Evolutionary conservation across 2,797 vertebrate species (phyloP).

Genomic region (Urosaurus nigricauda): DNA sequence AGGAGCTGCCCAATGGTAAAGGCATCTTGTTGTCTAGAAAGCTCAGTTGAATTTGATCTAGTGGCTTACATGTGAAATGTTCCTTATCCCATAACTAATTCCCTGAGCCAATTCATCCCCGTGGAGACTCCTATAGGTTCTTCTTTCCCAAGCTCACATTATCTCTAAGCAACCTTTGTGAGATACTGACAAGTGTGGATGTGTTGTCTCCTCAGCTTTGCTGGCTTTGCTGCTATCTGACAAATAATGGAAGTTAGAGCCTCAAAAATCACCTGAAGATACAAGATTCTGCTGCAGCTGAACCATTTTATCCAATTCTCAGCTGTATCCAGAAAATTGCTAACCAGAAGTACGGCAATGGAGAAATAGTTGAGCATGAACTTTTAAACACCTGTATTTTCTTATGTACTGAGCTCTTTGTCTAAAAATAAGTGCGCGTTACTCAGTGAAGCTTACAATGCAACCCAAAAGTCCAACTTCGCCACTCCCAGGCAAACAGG

Average conservation of each 20-base stretch:
- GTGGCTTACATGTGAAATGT: conserved; percentile 4
- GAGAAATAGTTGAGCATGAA: fast-evolving
- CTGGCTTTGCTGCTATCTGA: conserved; percentile 17
- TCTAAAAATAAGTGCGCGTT: conserved; percentile 23
- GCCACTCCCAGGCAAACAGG: neutral
- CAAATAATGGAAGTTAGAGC: conserved; percentile 8
- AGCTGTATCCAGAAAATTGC: neutral
- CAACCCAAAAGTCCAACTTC: neutral
- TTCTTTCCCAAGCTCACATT: conserved; percentile 22
- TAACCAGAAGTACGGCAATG: neutral
- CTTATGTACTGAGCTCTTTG: neutral
- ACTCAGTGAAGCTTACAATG: neutral
- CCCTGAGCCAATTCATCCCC: neutral
- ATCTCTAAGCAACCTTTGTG: conserved; percentile 25
- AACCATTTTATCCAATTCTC: neutral
- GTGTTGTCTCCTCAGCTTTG: conserved; percentile 19
- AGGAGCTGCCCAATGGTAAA: neutral
- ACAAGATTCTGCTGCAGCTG: neutral
- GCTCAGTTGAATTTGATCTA: conserved; percentile 15
- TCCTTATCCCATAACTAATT: conserved; percentile 26
- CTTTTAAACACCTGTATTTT: conserved; percentile 1
- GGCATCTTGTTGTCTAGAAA: conserved; percentile 22
- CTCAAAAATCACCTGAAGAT: conserved; percentile 27
- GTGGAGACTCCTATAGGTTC: neutral
- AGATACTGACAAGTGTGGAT: neutral